These are phyloP conservation scores for Mesoligia furuncula DNA, from an alignment of 2,888 invertebrate genomes.

Conservation along the genomic window DNA sequence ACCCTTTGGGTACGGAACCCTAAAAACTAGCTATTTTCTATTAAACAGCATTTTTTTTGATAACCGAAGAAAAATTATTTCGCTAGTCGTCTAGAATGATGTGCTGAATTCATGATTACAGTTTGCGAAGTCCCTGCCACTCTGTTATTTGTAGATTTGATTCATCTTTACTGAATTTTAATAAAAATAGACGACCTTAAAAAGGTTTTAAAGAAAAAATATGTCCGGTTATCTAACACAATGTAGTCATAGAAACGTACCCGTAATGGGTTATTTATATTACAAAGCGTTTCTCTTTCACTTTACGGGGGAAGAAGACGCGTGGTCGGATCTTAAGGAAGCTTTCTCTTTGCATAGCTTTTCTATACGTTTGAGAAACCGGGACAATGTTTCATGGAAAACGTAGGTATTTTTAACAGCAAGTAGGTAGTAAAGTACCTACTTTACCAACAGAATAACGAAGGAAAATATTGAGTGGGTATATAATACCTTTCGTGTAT, in stretches of 20 bases:
- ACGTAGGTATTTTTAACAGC: constrained; percentile 25
- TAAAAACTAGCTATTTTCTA: too few species aligned
- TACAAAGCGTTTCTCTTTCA: constrained; percentile 49
- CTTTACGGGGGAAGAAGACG: constrained; percentile 38
- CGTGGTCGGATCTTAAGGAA: constrained; percentile 49
- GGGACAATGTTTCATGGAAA: constrained; percentile 32
- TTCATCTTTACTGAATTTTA: constrained; percentile 8
- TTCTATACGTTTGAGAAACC: constrained; percentile 40
- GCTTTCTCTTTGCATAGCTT: constrained; percentile 53
- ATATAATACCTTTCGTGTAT: background rate
- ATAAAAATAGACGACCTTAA: constrained; percentile 20
- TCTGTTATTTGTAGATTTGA: background rate
- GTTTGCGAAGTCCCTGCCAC: background rate
- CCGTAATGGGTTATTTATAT: constrained; percentile 17
- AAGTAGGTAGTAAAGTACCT: constrained; percentile 16
- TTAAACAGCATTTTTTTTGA: too few species aligned
- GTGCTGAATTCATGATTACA: background rate
- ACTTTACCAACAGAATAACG: background rate
- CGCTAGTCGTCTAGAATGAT: too few species aligned
- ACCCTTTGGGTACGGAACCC: too few species aligned
- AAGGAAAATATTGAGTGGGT: constrained; percentile 18
- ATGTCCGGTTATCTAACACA: constrained; percentile 22
- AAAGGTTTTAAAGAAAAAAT: constrained; percentile 32
- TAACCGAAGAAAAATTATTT: too few species aligned
- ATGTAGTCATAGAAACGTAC: constrained; percentile 45